These are phyloP conservation scores for Heterotis niloticus DNA, from an alignment of 2,113 vertebrate species.

Conservation along the genomic window DNA sequence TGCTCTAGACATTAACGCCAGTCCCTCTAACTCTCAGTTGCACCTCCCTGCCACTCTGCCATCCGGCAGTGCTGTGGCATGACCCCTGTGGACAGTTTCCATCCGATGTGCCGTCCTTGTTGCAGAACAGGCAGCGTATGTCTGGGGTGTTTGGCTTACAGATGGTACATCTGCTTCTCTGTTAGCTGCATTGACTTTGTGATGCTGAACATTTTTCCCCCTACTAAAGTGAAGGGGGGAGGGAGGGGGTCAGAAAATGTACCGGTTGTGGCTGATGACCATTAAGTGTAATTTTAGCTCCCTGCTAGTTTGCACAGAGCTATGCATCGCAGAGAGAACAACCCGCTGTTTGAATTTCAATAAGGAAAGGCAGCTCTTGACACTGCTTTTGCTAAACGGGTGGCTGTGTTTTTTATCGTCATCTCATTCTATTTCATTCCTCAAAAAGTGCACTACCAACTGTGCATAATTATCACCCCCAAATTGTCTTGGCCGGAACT, in stretches of 20 bases:
- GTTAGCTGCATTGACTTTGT: neutral
- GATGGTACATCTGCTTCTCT: neutral
- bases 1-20: too few species aligned
- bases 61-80: neutral
- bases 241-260: neutral
- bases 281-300: neutral
- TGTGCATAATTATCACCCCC: conserved; percentile 52
- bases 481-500: conserved; percentile 47
- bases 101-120: neutral
- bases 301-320: neutral
- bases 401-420: conserved; percentile 5
- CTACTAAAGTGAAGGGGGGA: neutral
- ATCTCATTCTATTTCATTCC: conserved; percentile 1
- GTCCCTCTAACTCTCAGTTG: too few species aligned
- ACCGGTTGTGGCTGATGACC: neutral
- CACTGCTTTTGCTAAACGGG: neutral
- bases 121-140: neutral
- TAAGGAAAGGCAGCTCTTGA: neutral
- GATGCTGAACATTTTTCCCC: neutral
- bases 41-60: too few species aligned
- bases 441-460: neutral
- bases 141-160: neutral
- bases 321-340: neutral
- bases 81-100: too few species aligned
- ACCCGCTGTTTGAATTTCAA: neutral